Evolutionary conservation across 2,113 vertebrate species (phyloP).

Genomic region (Gopherus evgoodei): DNA sequence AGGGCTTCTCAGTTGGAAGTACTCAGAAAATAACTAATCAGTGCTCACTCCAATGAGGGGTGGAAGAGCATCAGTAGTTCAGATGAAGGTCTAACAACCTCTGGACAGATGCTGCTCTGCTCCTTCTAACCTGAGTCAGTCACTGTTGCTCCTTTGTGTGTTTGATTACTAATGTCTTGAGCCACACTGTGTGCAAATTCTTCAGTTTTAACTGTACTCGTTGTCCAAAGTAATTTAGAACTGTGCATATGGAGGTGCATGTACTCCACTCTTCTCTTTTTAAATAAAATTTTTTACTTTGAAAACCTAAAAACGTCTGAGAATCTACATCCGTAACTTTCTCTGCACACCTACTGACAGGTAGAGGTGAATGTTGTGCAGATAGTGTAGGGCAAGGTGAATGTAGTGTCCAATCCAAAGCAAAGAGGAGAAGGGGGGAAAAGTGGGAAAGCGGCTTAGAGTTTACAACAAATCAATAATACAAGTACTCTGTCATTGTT

Average conservation of each 20-base stretch:
- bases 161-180: too few species aligned
- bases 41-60: rapidly evolving
- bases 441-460: too few species aligned
- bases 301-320: too few species aligned
- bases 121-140: background rate
- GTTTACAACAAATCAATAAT: background rate
- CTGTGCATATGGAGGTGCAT: too few species aligned
- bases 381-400: background rate
- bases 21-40: background rate
- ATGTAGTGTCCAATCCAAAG: background rate
- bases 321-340: too few species aligned
- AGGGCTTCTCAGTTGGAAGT: background rate
- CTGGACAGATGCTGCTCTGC: rapidly evolving
- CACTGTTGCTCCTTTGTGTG: too few species aligned
- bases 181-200: too few species aligned
- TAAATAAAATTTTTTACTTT: too few species aligned
- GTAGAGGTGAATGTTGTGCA: background rate
- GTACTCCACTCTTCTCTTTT: too few species aligned
- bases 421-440: background rate
- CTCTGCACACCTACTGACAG: too few species aligned
- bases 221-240: too few species aligned
- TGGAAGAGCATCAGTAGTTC: background rate
- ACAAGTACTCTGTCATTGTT: background rate
- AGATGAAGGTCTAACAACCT: background rate
- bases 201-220: too few species aligned